Conservation (phyloP, 2,888 invertebrate genomes). For the Patella pellucida region DNA sequence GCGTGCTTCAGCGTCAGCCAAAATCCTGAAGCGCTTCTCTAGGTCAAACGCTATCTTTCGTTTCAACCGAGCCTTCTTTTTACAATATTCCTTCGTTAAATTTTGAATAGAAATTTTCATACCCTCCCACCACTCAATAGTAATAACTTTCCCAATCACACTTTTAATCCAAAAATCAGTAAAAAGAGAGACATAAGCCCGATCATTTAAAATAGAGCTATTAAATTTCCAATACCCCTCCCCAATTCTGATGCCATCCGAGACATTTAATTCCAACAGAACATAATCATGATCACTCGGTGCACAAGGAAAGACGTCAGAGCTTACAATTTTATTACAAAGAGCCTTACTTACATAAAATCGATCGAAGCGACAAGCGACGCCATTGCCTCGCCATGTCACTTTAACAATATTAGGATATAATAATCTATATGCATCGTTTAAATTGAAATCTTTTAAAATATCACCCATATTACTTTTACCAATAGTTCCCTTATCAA, state of each 20-base stretch:
- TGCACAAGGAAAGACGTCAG: not conserved
- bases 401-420: conserved; percentile 8
- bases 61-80: not conserved
- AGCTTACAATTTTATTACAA: not conserved
- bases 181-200: conserved; percentile 7
- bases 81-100: not conserved
- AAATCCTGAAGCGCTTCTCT: conserved; percentile 4
- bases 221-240: conserved; percentile 5
- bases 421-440: not conserved
- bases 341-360: conserved; percentile 8
- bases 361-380: conserved; percentile 10
- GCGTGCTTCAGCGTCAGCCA: not conserved
- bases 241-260: not conserved
- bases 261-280: not conserved
- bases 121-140: not conserved
- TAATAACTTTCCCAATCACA: not conserved
- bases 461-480: not conserved
- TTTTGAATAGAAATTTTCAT: not conserved
- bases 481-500: not conserved
- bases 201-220: not conserved
- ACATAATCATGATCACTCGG: not conserved
- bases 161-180: not conserved
- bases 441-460: conserved; percentile 1
- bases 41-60: not conserved
- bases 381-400: conserved; percentile 1